Evolutionary conservation across 2,113 vertebrate genomes (phyloP).

Genomic region (Tiliqua scincoides): DNA sequence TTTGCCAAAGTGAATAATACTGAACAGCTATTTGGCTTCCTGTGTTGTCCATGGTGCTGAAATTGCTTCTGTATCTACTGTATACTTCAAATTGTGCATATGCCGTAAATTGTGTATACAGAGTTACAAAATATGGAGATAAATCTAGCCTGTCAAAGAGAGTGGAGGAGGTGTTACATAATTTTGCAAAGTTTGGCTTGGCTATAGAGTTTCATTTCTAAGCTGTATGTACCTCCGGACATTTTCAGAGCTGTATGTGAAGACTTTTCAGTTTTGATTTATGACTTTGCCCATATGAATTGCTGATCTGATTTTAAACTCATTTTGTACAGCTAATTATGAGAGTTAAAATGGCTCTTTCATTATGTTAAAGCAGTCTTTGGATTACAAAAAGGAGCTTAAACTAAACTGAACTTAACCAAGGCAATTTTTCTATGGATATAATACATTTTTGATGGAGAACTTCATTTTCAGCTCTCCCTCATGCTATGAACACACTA

Average conservation of each 20-base stretch:
- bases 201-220: slow-evolving; percentile 54
- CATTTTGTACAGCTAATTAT: slow-evolving; percentile 71
- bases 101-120: slow-evolving; percentile 66
- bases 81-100: slow-evolving; percentile 65
- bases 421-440: slow-evolving; percentile 73
- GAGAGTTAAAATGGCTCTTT: slow-evolving; percentile 70
- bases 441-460: slow-evolving; percentile 74
- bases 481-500: slow-evolving; percentile 81
- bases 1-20: slow-evolving; percentile 32
- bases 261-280: slow-evolving; percentile 75
- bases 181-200: slow-evolving; percentile 54
- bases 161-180: slow-evolving; percentile 31
- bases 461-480: slow-evolving; percentile 83
- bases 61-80: slow-evolving; percentile 74
- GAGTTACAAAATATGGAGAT: slow-evolving; percentile 78
- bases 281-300: slow-evolving; percentile 68
- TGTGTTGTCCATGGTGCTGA: slow-evolving; percentile 82
- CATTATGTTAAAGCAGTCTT: slow-evolving; percentile 66
- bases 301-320: slow-evolving; percentile 78
- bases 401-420: slow-evolving; percentile 83
- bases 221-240: slow-evolving; percentile 67
- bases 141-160: slow-evolving; percentile 78
- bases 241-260: slow-evolving; percentile 57
- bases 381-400: slow-evolving; percentile 75
- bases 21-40: slow-evolving; percentile 75